These are phyloP conservation scores for Lomographa bimaculata DNA, from an alignment of 2,888 invertebrate genomes.

Conservation along the genomic window DNA sequence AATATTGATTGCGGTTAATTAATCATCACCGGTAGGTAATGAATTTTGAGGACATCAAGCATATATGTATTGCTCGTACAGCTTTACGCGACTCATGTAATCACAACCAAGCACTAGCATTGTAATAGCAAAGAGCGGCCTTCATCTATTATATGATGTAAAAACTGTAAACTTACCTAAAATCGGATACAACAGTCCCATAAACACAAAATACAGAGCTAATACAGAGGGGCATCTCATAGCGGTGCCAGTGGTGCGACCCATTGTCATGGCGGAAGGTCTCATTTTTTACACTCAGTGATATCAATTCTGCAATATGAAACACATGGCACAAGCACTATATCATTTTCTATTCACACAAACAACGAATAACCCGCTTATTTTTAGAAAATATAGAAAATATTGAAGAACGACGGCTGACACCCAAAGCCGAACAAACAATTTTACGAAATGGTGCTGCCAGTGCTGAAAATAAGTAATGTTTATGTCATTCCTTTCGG, in stretches of 20 bases:
- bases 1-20: constrained; percentile 33
- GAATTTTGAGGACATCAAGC: constrained; percentile 45
- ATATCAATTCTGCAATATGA: constrained; percentile 51
- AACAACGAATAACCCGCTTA: constrained; percentile 59
- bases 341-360: constrained; percentile 67
- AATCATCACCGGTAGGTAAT: constrained; percentile 32
- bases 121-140: no score
- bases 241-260: constrained; percentile 59
- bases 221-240: constrained; percentile 68
- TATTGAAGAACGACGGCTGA: constrained; percentile 73
- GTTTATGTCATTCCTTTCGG: no score
- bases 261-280: constrained; percentile 81
- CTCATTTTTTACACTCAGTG: constrained; percentile 63
- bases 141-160: no score
- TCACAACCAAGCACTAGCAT: no score
- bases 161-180: constrained; percentile 61
- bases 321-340: constrained; percentile 65
- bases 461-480: constrained; percentile 23
- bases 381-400: constrained; percentile 68
- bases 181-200: constrained; percentile 66
- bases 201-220: constrained; percentile 73
- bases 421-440: constrained; percentile 83
- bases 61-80: no score
- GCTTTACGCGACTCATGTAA: constrained; percentile 25
- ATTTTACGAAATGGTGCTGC: constrained; percentile 54